phyloP scores from a whole-genome alignment of 2,113 vertebrate genomes.

The Centropristis striata region DNA sequence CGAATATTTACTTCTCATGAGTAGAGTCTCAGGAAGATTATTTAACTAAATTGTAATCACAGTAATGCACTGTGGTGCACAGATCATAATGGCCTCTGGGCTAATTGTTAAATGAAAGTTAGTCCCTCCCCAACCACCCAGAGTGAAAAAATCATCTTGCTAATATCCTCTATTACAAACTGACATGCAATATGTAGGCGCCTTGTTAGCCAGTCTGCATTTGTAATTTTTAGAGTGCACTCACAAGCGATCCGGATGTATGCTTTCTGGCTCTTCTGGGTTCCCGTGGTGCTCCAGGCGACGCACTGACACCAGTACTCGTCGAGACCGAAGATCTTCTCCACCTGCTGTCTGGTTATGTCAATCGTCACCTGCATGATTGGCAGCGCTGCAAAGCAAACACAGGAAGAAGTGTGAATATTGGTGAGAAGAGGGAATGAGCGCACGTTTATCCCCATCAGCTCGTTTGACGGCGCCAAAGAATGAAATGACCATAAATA shows the following conservation, averaged over 20 bases:
- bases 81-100: constrained; percentile 57
- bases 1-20: constrained; percentile 43
- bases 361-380: constrained; percentile 97
- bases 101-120: constrained; percentile 69
- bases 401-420: constrained; percentile 40
- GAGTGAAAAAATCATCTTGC: constrained; percentile 4
- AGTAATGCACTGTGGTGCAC: constrained; percentile 58
- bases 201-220: constrained; percentile 48
- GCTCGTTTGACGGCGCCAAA: neutral
- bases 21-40: constrained; percentile 37
- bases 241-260: constrained; percentile 97
- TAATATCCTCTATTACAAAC: constrained; percentile 39
- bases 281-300: constrained; percentile 98
- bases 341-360: constrained; percentile 97
- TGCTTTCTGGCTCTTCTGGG: constrained; percentile 98
- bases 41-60: constrained; percentile 71
- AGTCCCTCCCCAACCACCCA: constrained; percentile 44
- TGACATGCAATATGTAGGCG: constrained; percentile 23
- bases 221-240: constrained; percentile 73
- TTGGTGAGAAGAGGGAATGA: neutral
- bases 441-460: neutral
- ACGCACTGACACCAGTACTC: constrained; percentile 99
- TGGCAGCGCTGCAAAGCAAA: constrained; percentile 88
- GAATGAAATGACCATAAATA: constrained; percentile 35
- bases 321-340: constrained; percentile 97